Evolutionary conservation across 2,797 vertebrate species (phyloP).

Genomic region (Sciurus vulgaris): DNA sequence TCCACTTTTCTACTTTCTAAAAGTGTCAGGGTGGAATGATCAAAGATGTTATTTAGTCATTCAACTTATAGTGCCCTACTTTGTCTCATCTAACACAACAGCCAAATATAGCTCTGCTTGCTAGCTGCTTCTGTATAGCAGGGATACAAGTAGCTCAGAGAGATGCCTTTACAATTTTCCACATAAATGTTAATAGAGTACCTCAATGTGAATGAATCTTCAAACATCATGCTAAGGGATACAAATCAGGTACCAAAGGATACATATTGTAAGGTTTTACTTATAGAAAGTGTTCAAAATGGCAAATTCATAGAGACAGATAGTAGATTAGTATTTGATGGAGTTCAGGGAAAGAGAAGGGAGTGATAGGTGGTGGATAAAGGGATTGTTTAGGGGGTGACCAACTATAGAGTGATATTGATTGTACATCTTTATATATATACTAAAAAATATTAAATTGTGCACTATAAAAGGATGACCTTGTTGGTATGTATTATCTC

Average conservation of each 20-base stretch:
- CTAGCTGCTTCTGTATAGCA: not conserved
- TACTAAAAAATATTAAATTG: not conserved
- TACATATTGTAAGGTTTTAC: not conserved
- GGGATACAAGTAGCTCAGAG: not conserved
- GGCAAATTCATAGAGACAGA: not conserved
- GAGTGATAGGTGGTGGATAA: not conserved
- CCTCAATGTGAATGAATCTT: not conserved
- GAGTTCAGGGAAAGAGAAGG: not conserved
- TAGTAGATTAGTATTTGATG: not conserved
- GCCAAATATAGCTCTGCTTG: not conserved
- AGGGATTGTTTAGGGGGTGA: not conserved
- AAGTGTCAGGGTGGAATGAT: not conserved
- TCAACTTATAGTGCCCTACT: not conserved
- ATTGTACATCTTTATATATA: not conserved
- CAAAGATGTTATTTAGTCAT: not conserved
- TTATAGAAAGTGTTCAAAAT: not conserved
- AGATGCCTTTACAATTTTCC: not conserved
- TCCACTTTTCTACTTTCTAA: not conserved
- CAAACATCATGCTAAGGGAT: not conserved
- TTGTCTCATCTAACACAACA: not conserved
- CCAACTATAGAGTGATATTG: not conserved
- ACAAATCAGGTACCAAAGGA: not conserved
- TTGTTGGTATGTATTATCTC: not conserved
- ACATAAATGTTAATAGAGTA: not conserved
- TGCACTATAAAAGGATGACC: not conserved